phyloP scores from a whole-genome alignment of 2,888 invertebrate species.

The Omphaloscelis lunosa region DNA sequence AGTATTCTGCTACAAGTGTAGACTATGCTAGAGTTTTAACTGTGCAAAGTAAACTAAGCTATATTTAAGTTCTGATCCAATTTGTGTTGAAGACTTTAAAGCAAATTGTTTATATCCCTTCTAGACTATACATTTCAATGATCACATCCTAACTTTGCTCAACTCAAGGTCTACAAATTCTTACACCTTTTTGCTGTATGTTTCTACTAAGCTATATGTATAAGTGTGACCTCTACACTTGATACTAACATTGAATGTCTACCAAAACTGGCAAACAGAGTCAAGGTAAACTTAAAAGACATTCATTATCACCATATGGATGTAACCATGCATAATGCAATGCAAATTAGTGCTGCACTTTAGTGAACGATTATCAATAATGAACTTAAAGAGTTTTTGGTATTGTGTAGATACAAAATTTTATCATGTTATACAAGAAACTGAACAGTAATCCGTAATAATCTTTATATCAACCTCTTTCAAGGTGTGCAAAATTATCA shows the following conservation, averaged over 20 bases:
- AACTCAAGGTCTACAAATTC: conserved; percentile 27
- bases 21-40: neutral
- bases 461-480: conserved; percentile 17
- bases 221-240: conserved; percentile 62
- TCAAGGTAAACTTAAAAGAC: conserved; percentile 71
- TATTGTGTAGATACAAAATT: neutral
- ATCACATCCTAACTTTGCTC: conserved; percentile 10
- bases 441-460: conserved; percentile 22
- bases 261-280: conserved; percentile 73
- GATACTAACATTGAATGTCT: conserved; percentile 60
- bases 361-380: conserved; percentile 18
- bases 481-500: conserved; percentile 15
- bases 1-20: neutral
- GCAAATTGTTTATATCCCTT: neutral
- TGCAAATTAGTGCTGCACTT: conserved; percentile 49
- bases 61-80: neutral
- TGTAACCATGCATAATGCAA: conserved; percentile 35
- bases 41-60: neutral
- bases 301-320: conserved; percentile 50
- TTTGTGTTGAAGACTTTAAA: conserved; percentile 12
- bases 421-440: neutral
- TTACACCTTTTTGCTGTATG: conserved; percentile 7
- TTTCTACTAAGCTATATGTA: conserved; percentile 30
- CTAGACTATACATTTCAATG: conserved; percentile 7
- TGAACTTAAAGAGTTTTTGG: conserved; percentile 7